phyloP scores from a whole-genome alignment of 2,797 vertebrate genomes.

The Cynopterus sphinx region DNA sequence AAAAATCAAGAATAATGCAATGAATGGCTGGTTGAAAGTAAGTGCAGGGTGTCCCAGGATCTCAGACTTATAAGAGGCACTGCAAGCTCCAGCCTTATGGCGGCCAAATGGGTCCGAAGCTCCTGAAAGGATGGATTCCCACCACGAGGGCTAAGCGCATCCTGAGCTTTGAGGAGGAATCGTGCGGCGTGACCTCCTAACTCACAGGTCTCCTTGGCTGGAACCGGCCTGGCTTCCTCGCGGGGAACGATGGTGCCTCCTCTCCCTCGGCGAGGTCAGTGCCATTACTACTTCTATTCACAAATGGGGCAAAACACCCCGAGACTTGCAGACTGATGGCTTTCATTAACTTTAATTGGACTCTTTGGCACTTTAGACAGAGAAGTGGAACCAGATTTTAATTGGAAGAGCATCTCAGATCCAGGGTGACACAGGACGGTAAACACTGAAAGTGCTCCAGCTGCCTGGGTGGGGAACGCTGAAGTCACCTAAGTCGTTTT shows the following conservation, averaged over 20 bases:
- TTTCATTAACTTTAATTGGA: conserved; percentile 87
- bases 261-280: conserved; percentile 71
- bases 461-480: conserved; percentile 72
- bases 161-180: conserved; percentile 58
- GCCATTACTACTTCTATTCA: conserved; percentile 75
- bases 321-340: conserved; percentile 81
- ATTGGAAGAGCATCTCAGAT: conserved; percentile 78
- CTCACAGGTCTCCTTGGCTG: neutral
- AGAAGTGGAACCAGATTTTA: conserved; percentile 80
- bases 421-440: conserved; percentile 74
- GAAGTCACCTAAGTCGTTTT: conserved; percentile 60
- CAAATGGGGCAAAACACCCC: conserved; percentile 78
- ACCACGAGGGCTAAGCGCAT: conserved; percentile 72
- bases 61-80: neutral
- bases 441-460: conserved; percentile 78
- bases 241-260: conserved; percentile 68
- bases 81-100: neutral
- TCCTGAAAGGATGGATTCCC: conserved; percentile 62
- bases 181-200: conserved; percentile 43
- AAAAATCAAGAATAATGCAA: conserved; percentile 20
- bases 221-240: conserved; percentile 77
- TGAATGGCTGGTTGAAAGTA: neutral
- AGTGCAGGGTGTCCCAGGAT: neutral
- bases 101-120: conserved; percentile 66
- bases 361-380: conserved; percentile 81